Evolutionary conservation across 2,797 vertebrate genomes (phyloP).

Genomic region (Remorina albescens): DNA sequence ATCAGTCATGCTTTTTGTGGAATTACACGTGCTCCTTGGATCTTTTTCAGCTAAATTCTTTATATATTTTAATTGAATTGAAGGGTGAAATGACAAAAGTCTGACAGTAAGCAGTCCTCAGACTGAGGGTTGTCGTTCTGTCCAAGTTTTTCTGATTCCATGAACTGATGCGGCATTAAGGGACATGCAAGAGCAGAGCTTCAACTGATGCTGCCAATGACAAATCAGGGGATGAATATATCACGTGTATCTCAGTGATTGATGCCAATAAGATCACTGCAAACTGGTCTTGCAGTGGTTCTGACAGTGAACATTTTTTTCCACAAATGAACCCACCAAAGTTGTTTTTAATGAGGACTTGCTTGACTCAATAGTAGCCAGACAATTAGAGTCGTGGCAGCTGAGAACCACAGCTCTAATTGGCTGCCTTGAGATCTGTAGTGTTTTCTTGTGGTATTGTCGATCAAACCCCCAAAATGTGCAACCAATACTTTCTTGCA

Average conservation of each 20-base stretch:
- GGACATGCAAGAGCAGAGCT: not conserved
- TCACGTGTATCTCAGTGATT: not conserved
- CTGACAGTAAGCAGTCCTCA: not conserved
- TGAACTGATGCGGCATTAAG: not conserved
- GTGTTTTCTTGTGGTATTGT: constrained; percentile 32
- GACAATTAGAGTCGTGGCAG: constrained; percentile 49
- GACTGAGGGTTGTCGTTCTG: not conserved
- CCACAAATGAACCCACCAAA: constrained; percentile 13
- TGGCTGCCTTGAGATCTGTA: constrained; percentile 57
- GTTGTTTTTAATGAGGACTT: constrained; percentile 63
- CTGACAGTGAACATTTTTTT: constrained; percentile 6
- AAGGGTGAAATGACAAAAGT: constrained; percentile 11
- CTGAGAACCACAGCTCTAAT: constrained; percentile 49
- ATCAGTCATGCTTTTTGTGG: constrained; percentile 10
- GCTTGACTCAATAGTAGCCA: constrained; percentile 38
- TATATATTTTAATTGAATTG: constrained; percentile 23
- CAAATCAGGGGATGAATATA: constrained; percentile 3
- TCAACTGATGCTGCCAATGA: not conserved
- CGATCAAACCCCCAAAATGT: constrained; percentile 36
- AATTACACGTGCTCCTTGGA: constrained; percentile 8
- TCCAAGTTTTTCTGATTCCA: not conserved
- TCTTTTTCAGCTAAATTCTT: constrained; percentile 16
- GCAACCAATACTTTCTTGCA: constrained; percentile 10
- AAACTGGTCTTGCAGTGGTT: constrained; percentile 15
- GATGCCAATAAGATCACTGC: not conserved